Evolutionary conservation across 2,888 invertebrate genomes (phyloP), one percentile per base, ranked within the genome.

Genomic region (Clepsis dumicolana): DNA sequence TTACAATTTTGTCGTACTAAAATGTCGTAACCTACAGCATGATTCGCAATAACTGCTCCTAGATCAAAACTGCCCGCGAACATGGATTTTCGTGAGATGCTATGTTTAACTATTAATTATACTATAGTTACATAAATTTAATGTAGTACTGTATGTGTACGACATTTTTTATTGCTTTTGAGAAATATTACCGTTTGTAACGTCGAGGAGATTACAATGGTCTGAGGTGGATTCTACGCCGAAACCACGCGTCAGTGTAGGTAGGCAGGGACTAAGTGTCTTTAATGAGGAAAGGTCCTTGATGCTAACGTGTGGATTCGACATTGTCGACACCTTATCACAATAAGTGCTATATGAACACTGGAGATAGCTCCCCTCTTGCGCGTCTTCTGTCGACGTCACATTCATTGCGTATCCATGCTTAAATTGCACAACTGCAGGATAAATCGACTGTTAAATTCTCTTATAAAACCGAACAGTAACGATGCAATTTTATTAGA

Each of bases 1-100:
- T 91, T 94, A 94, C 94, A 94, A 93, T 91, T 94, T 93, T 90
- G 91, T 91, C 93, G 84, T 86, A 89, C 89, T 88, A 88, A 86
- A 85, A 87, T 91, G 88, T 85, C 85, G 88, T 87, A 91, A 80
- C 85, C 85, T 87, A 88, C 83, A 84, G 84, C 85, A 88, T 89
- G 89, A 84, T 81, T 88, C 85, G 88, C 84, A 87, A 88, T 86
- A 83, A 88, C 88, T 85, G 81, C 82, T 75, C 79, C 78, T 27
- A 32, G 24, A 59, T 35, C 41, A 18, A 79, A 86, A 81, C 77
- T 77, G 73, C 71, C 78, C 80, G 79, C 76, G 77, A 75, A 75
- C 72, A 71, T 75, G 80, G 78, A 82, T 83, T 84, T 82, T 82
- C 85, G 82, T 74, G 76, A 59, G 38, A 64, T 59, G 64, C 64